Conservation (phyloP, 1,140 invertebrate genomes). For the Dendrolimus kikuchii region DNA sequence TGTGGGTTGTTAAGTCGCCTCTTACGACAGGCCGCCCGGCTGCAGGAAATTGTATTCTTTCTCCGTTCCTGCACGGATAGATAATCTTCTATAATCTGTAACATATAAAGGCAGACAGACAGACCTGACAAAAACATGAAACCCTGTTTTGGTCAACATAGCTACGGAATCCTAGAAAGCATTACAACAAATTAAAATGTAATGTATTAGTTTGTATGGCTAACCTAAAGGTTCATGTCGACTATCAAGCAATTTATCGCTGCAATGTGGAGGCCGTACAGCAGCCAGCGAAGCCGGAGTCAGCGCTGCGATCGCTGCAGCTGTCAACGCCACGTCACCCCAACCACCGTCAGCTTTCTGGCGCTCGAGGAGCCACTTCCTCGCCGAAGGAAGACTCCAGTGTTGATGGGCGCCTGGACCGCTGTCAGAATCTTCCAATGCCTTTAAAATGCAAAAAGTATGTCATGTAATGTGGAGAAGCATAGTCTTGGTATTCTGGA, state of each 20-base stretch:
- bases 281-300: constrained; percentile 78
- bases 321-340: constrained; percentile 80
- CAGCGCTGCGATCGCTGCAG: constrained; percentile 82
- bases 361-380: constrained; percentile 79
- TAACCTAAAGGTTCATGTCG: constrained; percentile 58
- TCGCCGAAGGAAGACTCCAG: constrained; percentile 85
- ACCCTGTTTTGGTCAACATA: too few relatives aligned
- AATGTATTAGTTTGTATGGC: background rate
- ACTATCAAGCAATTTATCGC: constrained; percentile 52
- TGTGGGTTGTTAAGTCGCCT: too few relatives aligned
- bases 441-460: constrained; percentile 36
- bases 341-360: constrained; percentile 86
- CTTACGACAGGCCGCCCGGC: too few relatives aligned
- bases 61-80: too few relatives aligned
- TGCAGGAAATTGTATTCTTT: too few relatives aligned
- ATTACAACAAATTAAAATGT: background rate
- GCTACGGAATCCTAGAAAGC: background rate
- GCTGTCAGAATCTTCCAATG: constrained; percentile 80
- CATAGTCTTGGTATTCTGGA: too few relatives aligned
- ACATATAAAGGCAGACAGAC: too few relatives aligned
- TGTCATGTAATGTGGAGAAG: too few relatives aligned
- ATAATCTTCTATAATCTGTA: too few relatives aligned
- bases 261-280: constrained; percentile 79
- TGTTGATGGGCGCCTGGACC: constrained; percentile 72
- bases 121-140: too few relatives aligned